phyloP scores from a whole-genome alignment of 2,888 invertebrate species.

The Phalera bucephala region DNA sequence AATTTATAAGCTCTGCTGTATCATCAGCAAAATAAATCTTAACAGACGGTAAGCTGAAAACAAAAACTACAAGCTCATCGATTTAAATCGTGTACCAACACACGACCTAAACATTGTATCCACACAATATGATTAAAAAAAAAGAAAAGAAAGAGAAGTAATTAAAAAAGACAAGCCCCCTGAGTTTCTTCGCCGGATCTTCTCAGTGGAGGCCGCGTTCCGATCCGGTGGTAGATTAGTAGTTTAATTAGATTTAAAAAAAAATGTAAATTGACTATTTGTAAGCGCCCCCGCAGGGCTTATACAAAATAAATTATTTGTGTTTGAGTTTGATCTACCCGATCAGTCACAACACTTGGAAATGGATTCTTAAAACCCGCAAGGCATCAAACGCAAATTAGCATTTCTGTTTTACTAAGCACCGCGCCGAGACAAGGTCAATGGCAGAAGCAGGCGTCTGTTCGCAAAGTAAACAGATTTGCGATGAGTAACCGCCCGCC shows the following conservation, averaged over 20 bases:
- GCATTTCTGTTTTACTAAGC: constrained; percentile 51
- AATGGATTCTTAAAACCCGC: constrained; percentile 4
- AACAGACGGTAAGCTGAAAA: constrained; percentile 3
- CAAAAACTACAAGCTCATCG: constrained; percentile 14
- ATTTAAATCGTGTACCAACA: constrained; percentile 11
- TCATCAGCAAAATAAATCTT: neutral
- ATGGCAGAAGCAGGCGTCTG: constrained; percentile 72
- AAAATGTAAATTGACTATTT: too few relatives aligned
- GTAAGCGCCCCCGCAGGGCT: too few relatives aligned
- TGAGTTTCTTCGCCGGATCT: too few relatives aligned
- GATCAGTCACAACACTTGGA: constrained; percentile 18
- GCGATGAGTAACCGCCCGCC: constrained; percentile 64
- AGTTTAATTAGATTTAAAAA: too few relatives aligned
- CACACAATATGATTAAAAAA: too few relatives aligned
- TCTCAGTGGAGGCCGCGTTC: too few relatives aligned
- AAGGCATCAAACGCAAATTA: constrained; percentile 40
- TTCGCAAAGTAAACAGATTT: constrained; percentile 67
- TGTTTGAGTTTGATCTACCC: too few relatives aligned
- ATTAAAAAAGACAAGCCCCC: too few relatives aligned
- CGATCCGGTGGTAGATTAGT: too few relatives aligned
- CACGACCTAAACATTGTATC: too few relatives aligned
- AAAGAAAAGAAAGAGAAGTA: too few relatives aligned
- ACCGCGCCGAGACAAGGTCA: constrained; percentile 68
- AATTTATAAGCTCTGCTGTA: neutral
- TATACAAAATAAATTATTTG: too few relatives aligned